Base-by-base conservation (phyloP, 2,113 vertebrate species). In the Balaeniceps rex region DNA sequence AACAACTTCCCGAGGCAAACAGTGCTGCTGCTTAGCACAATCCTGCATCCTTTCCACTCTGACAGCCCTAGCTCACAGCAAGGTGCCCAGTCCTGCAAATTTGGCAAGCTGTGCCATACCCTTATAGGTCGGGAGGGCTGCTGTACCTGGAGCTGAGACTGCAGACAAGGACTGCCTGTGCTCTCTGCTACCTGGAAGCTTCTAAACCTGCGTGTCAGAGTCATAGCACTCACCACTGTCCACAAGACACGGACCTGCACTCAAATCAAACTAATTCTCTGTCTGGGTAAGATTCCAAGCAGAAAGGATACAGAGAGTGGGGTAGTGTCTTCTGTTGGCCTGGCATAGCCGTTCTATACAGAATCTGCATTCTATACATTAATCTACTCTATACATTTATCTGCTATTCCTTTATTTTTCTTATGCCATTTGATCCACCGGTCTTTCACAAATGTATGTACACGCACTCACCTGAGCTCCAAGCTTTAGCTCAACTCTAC, bases 401-500 rank as follows among this genome's bases (percentile, higher is more conserved):
- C 40, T 74, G 17, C 33, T 60, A 28, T 31, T 55, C 25, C 12
- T 82, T 74, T 33, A 19, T 34, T 71, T 83, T 68, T 69, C 46
- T 60, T 61, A 38, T 6, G 5, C 10, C 12, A 11, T 72, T 71
- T 83, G 40, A 61, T 51, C 33, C 2, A 0, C 36, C 44, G 31
- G 9, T 70, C 68, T 64, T 33, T 79, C 63, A 76, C 24, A 52
- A n/a, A 11, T 12, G 4, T 47, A 19, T 6, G 7, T 38, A 23
- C n/a, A 66, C 5, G 69, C 13, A 70, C 92, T 91, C 36, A 99
- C 99, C 99, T 99, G 99, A 81, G 99, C 98, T 78, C 99, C 99
- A 16, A 98, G 98, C 98, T 99, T 99, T 64, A 99, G 98, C 75
- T 99, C 99, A 95, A 99, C 97, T 64, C 98, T 90, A 78, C 97